Conservation (phyloP, 1,140 invertebrate genomes). For the Heliconius melpomene region DNA sequence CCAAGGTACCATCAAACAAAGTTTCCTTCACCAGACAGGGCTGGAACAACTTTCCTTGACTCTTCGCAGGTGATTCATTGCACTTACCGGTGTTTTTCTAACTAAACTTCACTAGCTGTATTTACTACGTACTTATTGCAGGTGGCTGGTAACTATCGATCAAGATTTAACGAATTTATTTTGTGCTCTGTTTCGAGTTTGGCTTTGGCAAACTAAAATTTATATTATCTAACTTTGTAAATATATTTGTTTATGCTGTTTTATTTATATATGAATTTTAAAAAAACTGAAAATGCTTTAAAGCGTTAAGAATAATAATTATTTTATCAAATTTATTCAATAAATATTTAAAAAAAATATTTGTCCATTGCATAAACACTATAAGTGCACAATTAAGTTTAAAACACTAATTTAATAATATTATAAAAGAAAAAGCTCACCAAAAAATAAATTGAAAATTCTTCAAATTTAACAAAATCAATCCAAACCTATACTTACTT, state of each 20-base stretch:
- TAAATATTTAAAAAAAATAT: no score
- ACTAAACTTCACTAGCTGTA: constrained; percentile 18
- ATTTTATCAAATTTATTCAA: no score
- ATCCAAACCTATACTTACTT: no score
- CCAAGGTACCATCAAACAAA: constrained; percentile 12
- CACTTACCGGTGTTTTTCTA: constrained; percentile 20
- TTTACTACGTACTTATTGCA: constrained; percentile 15
- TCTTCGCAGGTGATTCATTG: constrained; percentile 27
- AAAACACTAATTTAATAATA: no score
- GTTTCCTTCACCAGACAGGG: constrained; percentile 19
- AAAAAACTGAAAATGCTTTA: neutral
- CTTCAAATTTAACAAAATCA: no score
- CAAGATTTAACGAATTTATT: constrained; percentile 13
- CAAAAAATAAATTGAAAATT: no score
- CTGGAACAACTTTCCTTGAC: constrained; percentile 22
- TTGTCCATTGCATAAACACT: no score
- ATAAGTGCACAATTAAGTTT: no score
- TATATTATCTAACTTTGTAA: neutral
- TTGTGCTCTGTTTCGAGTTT: neutral
- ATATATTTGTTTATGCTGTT: neutral
- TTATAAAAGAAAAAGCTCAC: no score
- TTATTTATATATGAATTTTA: no score
- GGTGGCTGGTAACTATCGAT: constrained; percentile 12
- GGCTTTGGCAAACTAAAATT: neutral
- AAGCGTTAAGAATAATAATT: no score